Evolutionary conservation across 2,797 vertebrate genomes (phyloP).

Genomic region (Arremon aurantiirostris): DNA sequence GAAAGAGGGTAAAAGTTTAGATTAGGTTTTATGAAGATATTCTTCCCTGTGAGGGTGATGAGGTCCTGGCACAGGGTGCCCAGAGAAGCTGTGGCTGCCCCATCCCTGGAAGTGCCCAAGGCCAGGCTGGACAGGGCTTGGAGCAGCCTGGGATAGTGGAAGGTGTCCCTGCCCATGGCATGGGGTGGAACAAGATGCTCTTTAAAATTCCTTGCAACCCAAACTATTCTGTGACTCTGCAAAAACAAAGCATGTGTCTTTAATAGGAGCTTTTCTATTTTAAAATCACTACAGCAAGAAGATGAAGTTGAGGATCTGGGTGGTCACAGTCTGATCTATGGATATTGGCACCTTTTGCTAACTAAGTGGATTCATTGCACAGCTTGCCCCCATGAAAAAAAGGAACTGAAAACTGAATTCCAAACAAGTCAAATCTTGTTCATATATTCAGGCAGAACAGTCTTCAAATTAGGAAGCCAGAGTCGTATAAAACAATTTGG

Average conservation of each 20-base stretch:
- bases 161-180: not conserved
- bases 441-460: not conserved
- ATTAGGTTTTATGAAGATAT: not conserved
- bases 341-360: constrained; percentile 44
- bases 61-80: no score
- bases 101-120: not conserved
- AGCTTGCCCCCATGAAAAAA: not conserved
- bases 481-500: not conserved
- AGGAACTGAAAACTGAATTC: constrained; percentile 51
- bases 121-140: accelerated
- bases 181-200: no score
- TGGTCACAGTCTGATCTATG: constrained; percentile 44
- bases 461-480: constrained; percentile 36
- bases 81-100: not conserved
- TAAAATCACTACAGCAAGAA: constrained; percentile 23
- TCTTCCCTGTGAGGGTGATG: not conserved
- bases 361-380: not conserved
- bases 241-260: not conserved
- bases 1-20: not conserved
- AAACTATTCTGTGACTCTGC: not conserved
- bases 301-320: constrained; percentile 11
- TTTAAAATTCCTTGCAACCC: not conserved
- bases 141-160: not conserved
- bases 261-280: constrained; percentile 22
- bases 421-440: constrained; percentile 66